These are phyloP conservation scores for Pipistrellus kuhlii DNA, from an alignment of 2,797 vertebrate species.

Conservation along the genomic window DNA sequence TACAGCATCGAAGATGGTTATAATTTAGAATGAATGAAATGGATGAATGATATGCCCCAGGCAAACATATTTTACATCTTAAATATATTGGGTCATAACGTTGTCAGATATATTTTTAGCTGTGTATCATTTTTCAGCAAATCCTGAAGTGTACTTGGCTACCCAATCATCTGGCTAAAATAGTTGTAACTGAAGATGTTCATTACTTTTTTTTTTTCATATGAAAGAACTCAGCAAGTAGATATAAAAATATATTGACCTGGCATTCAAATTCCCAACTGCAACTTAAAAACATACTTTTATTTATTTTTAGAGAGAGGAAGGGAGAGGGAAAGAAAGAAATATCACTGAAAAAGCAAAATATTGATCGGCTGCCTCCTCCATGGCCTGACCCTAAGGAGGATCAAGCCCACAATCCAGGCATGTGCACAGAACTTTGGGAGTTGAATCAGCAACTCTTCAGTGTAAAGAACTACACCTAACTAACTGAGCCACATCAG, in stretches of 20 bases:
- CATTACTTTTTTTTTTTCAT: conserved; percentile 61
- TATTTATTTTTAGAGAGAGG: too few species aligned
- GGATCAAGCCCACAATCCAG: too few species aligned
- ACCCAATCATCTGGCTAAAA: conserved; percentile 57
- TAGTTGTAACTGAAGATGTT: conserved; percentile 64
- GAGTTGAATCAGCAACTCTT: too few species aligned
- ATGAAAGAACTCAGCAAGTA: conserved; percentile 55
- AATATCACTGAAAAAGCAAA: too few species aligned
- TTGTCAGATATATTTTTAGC: conserved; percentile 48
- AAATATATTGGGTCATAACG: conserved; percentile 41
- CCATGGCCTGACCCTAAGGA: too few species aligned
- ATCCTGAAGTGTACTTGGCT: conserved; percentile 53
- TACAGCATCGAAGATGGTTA: not conserved
- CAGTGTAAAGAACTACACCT: too few species aligned
- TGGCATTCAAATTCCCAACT: conserved; percentile 59
- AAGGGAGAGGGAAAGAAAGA: too few species aligned
- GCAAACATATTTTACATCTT: not conserved
- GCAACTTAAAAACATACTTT: not conserved
- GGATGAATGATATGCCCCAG: not conserved
- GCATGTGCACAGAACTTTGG: too few species aligned
- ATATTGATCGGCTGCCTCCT: too few species aligned
- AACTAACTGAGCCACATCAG: too few species aligned
- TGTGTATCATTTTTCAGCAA: conserved; percentile 55
- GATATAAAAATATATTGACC: conserved; percentile 35
- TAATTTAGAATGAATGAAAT: conserved; percentile 44